Percentiles rank a stretch among this genome's conserved stretches.
phyloP scores from a whole-genome alignment of 2,113 vertebrate genomes.

The Pelecanus crispus region DNA sequence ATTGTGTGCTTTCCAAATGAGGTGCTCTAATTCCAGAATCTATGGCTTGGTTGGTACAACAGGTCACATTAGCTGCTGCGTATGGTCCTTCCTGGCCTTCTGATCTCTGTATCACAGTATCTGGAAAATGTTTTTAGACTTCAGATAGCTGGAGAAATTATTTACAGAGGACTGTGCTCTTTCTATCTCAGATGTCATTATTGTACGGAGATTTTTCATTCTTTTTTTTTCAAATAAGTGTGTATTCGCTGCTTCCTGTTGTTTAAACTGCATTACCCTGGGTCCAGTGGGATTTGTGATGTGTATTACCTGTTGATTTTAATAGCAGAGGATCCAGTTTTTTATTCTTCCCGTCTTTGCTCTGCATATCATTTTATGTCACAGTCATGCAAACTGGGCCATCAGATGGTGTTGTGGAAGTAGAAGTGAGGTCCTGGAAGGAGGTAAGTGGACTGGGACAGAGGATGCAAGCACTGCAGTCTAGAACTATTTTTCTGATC shows the following conservation, averaged over 20 bases:
- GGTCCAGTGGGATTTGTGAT: not conserved
- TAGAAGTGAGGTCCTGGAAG: fast-evolving
- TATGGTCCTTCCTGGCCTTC: not conserved
- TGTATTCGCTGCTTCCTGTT: not conserved
- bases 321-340: not conserved
- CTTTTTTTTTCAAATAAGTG: fast-evolving
- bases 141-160: too few relatives aligned
- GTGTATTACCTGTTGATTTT: not conserved
- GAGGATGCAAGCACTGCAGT: fast-evolving
- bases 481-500: not conserved
- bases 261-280: not conserved
- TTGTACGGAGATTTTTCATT: not conserved
- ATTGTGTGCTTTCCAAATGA: not conserved
- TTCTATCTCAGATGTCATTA: not conserved
- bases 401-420: not conserved
- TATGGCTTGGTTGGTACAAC: fast-evolving
- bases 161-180: not conserved
- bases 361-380: not conserved
- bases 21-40: not conserved
- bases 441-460: not conserved
- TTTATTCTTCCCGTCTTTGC: not conserved
- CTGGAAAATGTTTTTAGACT: not conserved
- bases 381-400: fast-evolving
- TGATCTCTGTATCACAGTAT: fast-evolving
- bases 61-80: not conserved